phyloP scores from a whole-genome alignment of 2,888 invertebrate genomes.

The Cistogaster globosa region DNA sequence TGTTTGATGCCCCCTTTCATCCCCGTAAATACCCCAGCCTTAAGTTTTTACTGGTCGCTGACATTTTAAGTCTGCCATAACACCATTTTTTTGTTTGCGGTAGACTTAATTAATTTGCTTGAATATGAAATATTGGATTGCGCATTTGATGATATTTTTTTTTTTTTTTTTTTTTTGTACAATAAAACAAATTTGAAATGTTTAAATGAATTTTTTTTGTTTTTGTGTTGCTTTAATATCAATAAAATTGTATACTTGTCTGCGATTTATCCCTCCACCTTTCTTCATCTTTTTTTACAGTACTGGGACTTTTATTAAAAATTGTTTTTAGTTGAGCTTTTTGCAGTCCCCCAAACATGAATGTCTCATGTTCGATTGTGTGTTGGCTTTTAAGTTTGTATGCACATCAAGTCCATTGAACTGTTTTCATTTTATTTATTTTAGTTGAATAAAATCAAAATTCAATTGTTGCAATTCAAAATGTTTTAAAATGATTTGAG shows the following conservation, averaged over 20 bases:
- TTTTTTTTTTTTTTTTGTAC: not conserved
- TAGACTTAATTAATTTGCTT: conserved; percentile 6
- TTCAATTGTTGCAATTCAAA: conserved; percentile 48
- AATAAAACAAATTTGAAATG: conserved; percentile 42
- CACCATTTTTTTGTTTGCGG: conserved; percentile 16
- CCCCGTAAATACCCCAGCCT: not conserved
- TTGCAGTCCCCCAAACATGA: conserved; percentile 36
- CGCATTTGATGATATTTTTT: conserved; percentile 8
- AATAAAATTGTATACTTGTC: not conserved
- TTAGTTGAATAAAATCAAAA: conserved; percentile 62
- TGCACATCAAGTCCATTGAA: conserved; percentile 60
- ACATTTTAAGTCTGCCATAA: conserved; percentile 28
- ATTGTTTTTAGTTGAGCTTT: conserved; percentile 17
- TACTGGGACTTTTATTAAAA: conserved; percentile 8
- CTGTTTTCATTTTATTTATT: conserved; percentile 52
- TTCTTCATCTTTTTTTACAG: conserved; percentile 1
- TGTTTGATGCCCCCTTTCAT: not conserved
- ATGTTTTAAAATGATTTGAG: not conserved
- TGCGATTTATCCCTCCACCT: not conserved
- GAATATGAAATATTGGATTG: conserved; percentile 37
- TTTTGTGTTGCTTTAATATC: conserved; percentile 17
- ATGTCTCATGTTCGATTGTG: not conserved
- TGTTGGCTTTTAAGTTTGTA: conserved; percentile 19
- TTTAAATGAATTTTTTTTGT: conserved; percentile 3
- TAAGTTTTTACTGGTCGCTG: conserved; percentile 9